phyloP scores from a whole-genome alignment of 1,140 invertebrate species.

The Cydia splendana region DNA sequence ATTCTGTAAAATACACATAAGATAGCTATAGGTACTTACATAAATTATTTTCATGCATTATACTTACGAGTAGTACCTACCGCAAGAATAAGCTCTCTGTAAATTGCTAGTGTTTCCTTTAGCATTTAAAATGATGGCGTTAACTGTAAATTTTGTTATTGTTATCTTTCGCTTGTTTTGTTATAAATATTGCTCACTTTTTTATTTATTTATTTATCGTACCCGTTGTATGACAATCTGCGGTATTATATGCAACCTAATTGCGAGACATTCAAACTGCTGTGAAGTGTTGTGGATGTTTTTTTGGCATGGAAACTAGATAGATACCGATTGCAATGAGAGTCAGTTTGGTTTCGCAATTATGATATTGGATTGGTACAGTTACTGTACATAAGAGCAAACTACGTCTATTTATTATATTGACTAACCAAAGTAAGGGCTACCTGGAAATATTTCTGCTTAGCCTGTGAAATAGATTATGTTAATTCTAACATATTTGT shows the following conservation, averaged over 20 bases:
- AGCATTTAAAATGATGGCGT: neutral
- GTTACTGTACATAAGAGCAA: neutral
- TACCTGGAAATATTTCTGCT: neutral
- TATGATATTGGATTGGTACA: neutral
- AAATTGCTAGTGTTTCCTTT: slow-evolving; percentile 26
- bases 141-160: neutral
- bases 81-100: slow-evolving; percentile 37
- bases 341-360: neutral
- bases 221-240: neutral
- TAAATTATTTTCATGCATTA: slow-evolving; percentile 1
- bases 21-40: neutral
- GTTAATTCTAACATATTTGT: neutral
- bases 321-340: neutral
- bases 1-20: slow-evolving; percentile 3
- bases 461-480: neutral
- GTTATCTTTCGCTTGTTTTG: neutral
- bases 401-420: neutral
- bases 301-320: neutral
- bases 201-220: slow-evolving; percentile 9
- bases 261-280: neutral
- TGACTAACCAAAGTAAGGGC: neutral
- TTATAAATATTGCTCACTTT: slow-evolving; percentile 5
- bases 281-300: neutral
- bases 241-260: neutral
- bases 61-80: neutral